Evolutionary conservation across 2,888 invertebrate species (phyloP), one percentile per base, ranked within the genome.

Genomic region (Nomada flava): DNA sequence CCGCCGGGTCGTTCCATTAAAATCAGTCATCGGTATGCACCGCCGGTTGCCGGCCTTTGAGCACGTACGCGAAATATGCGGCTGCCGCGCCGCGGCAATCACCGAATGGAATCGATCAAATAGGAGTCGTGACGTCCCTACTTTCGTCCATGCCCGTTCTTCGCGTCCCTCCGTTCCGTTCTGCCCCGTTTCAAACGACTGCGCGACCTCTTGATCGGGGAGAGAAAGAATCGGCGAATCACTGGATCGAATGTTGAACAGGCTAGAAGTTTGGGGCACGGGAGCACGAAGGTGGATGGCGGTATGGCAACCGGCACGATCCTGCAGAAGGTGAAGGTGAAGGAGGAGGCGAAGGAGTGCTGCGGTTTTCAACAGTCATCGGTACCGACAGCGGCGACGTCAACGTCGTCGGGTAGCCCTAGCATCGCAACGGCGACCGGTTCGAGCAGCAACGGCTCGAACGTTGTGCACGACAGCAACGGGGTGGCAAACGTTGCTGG

Each of bases 201-300:
- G 18, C 15, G 20, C 2, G 15, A n/a, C 26, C 57, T 9, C 55
- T n/a, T 2, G 10, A 9, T 0, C 29, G 13, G 15, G 26, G 0
- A 10, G 29, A 7, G 2, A 11, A 23, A 2, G 67, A 29, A 29
- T 11, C 44, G 15, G 42, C 64, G 71, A 68, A 69, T 74, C 23
- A 74, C 57, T 69, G 63, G 68, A 36, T 60, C 26, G 63, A 74
- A 81, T 81, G 81, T 80, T 79, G 76, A 62, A 71, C 79, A 79
- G 83, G 88, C 74, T 77, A 85, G 80, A 63, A 78, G 59, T 79
- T 7, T 53, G 71, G 67, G 18, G 36, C 26, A 78, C 83, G 88
- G 91, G 88, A 91, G 88, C 76, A 93, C 93, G 93, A 93, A 93
- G 92, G 92, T 91, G 83, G 93, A 93, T 87, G 91, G 91, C 75